Base-by-base conservation (phyloP, 1,140 invertebrate species). In the Pseudomyrmex gracilis region DNA sequence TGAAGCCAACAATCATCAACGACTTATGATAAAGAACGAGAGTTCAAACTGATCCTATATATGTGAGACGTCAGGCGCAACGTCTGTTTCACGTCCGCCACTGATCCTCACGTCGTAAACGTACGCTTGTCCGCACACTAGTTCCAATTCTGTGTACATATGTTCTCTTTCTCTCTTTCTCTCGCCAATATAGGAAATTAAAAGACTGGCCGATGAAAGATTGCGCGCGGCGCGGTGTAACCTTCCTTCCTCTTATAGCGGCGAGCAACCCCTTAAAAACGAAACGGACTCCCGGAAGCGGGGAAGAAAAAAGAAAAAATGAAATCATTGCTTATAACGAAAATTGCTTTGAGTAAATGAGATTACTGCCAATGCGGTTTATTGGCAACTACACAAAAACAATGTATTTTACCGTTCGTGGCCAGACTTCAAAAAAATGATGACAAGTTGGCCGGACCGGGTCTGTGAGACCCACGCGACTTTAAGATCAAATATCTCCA, bases 101-200 rank as follows among this genome's bases (percentile, higher is more conserved):
- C 53, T 80, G 76, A 45, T 60, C 17, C 49, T 47, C 60, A 45
- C 53, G 47, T 64, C 82, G 61, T 64, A 58, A 34, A 20, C 83
- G 70, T 66, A 77, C 71, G 71, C 82, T 55, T 24, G 70, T 89
- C 67, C 84, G 63, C 71, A 82, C 82, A 66, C 70, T 74, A 49
- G 47, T 71, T 2, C 8, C 17, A 17, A 47, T 20, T 34, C 43
- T 15, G n/a, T 45, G 24, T 47, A 77, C 49, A 45, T 58, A 22
- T 53, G 45, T 73, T 57, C 17, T 43, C 55, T 55, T 86, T 89
- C 88, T 85, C 89, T 57, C 22, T 43, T 55, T 55, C 87, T 89
- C 87, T 85, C 87, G 74, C 90, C 90, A 89, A 93, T 93, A 93
- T 93, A 93, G 92, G 93, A 93, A 93, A 93, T 93, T 93, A 93